Evolutionary conservation across 2,797 vertebrate species (phyloP).

Genomic region (Lacerta agilis): DNA sequence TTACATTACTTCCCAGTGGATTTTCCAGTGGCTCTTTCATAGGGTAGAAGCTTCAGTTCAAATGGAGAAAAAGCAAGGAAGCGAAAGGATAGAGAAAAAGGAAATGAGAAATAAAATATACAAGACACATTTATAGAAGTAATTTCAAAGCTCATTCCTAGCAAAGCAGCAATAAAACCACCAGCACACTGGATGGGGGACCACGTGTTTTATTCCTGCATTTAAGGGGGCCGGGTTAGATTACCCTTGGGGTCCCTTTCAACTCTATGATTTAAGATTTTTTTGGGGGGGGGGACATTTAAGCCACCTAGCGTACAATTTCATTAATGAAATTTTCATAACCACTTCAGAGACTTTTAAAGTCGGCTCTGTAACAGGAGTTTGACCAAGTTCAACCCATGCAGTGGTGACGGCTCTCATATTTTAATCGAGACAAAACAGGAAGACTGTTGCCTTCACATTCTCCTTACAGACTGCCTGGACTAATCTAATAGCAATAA

Average conservation of each 20-base stretch:
- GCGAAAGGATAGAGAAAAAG: conserved; percentile 44
- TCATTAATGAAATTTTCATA: too few relatives aligned
- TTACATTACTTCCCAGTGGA: conserved; percentile 69
- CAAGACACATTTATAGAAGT: neutral
- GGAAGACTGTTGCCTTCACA: neutral
- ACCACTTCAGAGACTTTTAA: neutral
- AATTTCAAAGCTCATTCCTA: neutral
- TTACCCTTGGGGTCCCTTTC: too few relatives aligned
- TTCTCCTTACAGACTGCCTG: neutral
- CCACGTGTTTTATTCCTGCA: too few relatives aligned
- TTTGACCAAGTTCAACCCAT: neutral
- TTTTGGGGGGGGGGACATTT: too few relatives aligned
- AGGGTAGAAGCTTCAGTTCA: conserved; percentile 55
- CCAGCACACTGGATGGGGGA: too few relatives aligned
- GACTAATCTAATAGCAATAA: neutral
- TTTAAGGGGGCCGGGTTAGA: too few relatives aligned
- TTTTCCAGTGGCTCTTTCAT: conserved; percentile 69
- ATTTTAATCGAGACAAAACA: neutral
- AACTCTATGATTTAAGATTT: too few relatives aligned
- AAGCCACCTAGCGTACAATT: neutral
- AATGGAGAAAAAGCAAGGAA: conserved; percentile 43
- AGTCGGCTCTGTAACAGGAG: neutral
- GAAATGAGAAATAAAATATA: neutral
- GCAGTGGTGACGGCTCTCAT: neutral
- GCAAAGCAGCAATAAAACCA: too few relatives aligned